phyloP scores from a whole-genome alignment of 2,888 invertebrate genomes.

The Tethea ocularis region DNA sequence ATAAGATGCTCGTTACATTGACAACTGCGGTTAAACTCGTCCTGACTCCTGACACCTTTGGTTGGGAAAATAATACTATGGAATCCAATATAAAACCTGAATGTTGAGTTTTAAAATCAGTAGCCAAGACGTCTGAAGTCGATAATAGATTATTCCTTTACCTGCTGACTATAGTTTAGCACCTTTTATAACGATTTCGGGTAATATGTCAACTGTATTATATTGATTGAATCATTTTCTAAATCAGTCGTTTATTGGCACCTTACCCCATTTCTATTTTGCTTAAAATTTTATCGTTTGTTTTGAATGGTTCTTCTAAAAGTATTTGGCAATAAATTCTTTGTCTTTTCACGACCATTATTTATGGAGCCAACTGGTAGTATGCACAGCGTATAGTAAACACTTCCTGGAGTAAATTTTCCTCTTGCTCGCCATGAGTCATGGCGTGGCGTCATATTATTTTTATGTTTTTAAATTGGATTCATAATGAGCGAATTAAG shows the following conservation, averaged over 20 bases:
- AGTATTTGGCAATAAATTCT: background rate
- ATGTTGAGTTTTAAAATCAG: background rate
- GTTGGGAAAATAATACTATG: background rate
- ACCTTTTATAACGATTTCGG: background rate
- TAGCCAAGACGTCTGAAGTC: background rate
- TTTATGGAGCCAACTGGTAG: background rate
- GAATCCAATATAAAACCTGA: background rate
- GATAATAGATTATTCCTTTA: background rate
- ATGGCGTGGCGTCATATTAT: slow-evolving; percentile 29
- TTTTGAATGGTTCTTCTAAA: background rate
- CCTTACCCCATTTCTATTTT: background rate
- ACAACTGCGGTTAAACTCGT: background rate
- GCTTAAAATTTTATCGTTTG: background rate
- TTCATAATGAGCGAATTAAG: slow-evolving; percentile 24
- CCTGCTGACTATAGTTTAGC: background rate
- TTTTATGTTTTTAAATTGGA: slow-evolving; percentile 34
- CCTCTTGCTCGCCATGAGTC: slow-evolving; percentile 24
- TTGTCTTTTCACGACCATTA: background rate
- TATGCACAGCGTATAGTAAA: slow-evolving; percentile 25
- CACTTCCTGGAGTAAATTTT: slow-evolving; percentile 41
- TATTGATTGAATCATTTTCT: background rate
- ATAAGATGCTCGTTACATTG: slow-evolving; percentile 19
- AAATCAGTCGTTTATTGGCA: background rate
- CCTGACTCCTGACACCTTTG: background rate
- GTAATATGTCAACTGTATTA: background rate